Percentiles rank a stretch among this genome's conserved stretches.
Evolutionary conservation across 1,140 invertebrate genomes (phyloP).

Genomic region (Camponotus vicinus): DNA sequence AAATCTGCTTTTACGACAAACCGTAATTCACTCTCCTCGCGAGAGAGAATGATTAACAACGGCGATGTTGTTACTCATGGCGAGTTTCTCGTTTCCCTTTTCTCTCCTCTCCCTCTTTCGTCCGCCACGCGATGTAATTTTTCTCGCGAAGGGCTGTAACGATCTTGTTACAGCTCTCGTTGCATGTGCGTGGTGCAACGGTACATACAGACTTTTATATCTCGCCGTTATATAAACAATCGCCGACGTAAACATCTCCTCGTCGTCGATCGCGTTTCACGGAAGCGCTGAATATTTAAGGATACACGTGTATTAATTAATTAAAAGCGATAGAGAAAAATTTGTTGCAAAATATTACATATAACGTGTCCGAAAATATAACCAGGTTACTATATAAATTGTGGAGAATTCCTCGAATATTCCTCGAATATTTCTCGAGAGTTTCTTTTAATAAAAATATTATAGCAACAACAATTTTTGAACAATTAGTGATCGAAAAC

Average conservation of each 20-base stretch:
- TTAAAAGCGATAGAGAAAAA: slow-evolving; percentile 12
- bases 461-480: not conserved
- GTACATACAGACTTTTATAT: slow-evolving; percentile 60
- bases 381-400: not conserved
- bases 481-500: not conserved
- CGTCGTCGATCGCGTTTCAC: slow-evolving; percentile 52
- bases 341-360: not conserved
- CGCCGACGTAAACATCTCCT: slow-evolving; percentile 41
- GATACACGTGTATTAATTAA: slow-evolving; percentile 55
- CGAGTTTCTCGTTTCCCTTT: not conserved
- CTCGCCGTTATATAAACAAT: slow-evolving; percentile 55
- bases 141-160: not conserved
- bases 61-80: not conserved
- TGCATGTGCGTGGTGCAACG: slow-evolving; percentile 38
- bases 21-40: slow-evolving; percentile 41
- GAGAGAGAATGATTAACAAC: not conserved
- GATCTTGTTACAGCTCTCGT: not conserved
- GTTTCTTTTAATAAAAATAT: not conserved
- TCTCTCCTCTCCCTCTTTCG: not conserved
- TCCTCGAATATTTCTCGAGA: not conserved
- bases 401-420: not conserved
- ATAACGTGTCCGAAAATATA: not conserved
- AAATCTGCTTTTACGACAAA: slow-evolving; percentile 50
- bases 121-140: not conserved
- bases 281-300: slow-evolving; percentile 55